Base-by-base conservation (phyloP, 2,888 invertebrate species). In the Epinotia nisella region DNA sequence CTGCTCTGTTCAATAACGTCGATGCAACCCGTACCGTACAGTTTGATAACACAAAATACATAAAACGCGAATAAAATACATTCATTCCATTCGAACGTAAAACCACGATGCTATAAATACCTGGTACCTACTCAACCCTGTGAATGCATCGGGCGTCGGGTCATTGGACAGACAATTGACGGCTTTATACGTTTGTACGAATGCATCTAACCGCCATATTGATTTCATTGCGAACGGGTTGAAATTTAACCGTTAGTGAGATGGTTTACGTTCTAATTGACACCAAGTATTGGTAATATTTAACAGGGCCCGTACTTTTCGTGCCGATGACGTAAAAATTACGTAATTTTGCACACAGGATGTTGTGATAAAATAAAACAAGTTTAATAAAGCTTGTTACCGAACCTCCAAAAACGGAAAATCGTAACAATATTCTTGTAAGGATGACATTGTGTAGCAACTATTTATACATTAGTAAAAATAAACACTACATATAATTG, bases 151-250 rank as follows among this genome's bases (percentile, higher is more conserved):
- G 35, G 9, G 35, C 2, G 55, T 11, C 58, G 55, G 66, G 66
- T 66, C 66, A 56, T 41, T 41, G 66, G 21, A 66, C 55, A 56
- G 66, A 56, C 55, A 55, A 66, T 65, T 66, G 66, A n/a, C 66
- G 39, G 39, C 55, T 65, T 17, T 66, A 66, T 56, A 66, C 39
- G 39, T 41, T 55, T n/a, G 15, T 13, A 17, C 24, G 24, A 39
- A 7, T 35, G 35, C 39, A 59, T 51, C 62, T 29, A 64, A 64
- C 55, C 41, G 55, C 66, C 55, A 41, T 66, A 66, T 66, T 56
- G 65, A 65, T 65, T 65, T 65, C 55, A 35, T 13, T 21, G 13
- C 49, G 45, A 60, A n/a, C 29, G 17, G 35, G 55, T 55, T 39
- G 39, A 53, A 55, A 35, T 64, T 35, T 35, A 41, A 19, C 62